phyloP scores from a whole-genome alignment of 2,113 vertebrate genomes.

The Clupea harengus region DNA sequence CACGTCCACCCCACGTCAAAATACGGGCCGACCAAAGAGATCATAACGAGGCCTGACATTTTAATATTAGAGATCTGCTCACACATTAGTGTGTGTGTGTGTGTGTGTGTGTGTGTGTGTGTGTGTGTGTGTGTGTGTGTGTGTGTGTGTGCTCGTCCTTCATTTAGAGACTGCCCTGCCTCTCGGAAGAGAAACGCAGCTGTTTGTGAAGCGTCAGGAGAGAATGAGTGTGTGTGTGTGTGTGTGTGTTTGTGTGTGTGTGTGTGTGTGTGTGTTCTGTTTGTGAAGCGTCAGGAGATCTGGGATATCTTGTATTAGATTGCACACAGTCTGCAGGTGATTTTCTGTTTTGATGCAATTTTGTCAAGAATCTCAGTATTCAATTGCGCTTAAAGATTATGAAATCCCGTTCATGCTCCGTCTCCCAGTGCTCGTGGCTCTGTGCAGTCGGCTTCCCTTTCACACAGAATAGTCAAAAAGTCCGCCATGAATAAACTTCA shows the following conservation, averaged over 20 bases:
- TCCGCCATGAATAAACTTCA: not conserved
- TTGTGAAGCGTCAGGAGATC: not conserved
- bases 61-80: conserved; percentile 43
- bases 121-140: no score
- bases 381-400: not conserved
- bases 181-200: not conserved
- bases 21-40: conserved; percentile 33
- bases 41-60: conserved; percentile 43
- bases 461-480: not conserved
- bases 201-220: no score
- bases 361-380: not conserved
- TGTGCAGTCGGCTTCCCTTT: not conserved
- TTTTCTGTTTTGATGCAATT: not conserved
- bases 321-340: not conserved
- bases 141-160: conserved; percentile 52
- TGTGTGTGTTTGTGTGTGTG: no score
- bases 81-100: no score
- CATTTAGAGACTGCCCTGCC: not conserved
- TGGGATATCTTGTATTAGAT: not conserved
- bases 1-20: conserved; percentile 44
- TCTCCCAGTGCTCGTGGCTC: not conserved
- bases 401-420: not conserved
- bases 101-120: no score
- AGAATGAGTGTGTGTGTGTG: no score
- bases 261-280: no score